phyloP scores from a whole-genome alignment of 2,888 invertebrate species.

The Aquatica leii region DNA sequence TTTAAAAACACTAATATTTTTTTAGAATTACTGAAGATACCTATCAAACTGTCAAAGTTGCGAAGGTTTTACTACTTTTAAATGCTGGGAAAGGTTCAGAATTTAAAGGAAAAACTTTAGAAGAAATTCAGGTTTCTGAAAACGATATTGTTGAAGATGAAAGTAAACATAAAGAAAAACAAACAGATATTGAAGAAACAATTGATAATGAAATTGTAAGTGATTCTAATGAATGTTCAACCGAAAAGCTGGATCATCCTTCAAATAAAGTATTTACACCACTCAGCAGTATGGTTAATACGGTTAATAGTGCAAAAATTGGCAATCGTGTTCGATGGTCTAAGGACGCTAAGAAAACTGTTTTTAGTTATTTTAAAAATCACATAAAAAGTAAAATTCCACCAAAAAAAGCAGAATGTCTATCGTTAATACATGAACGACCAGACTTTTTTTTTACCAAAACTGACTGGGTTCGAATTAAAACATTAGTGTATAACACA shows the following conservation, averaged over 20 bases:
- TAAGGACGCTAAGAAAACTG: background rate
- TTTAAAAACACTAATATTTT: too few relatives aligned
- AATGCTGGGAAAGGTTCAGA: conserved; percentile 37
- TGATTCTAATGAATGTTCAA: background rate
- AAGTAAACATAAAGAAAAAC: background rate
- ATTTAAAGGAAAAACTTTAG: conserved; percentile 34
- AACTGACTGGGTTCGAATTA: conserved; percentile 18
- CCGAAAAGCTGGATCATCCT: background rate
- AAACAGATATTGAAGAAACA: background rate
- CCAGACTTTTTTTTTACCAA: conserved; percentile 6
- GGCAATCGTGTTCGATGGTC: background rate
- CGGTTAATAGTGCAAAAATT: too few relatives aligned
- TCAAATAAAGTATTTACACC: too few relatives aligned
- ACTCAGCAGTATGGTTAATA: too few relatives aligned
- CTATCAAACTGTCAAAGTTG: too few relatives aligned
- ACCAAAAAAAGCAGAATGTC: conserved; percentile 15
- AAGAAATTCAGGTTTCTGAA: conserved; percentile 20
- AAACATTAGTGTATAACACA: conserved; percentile 19
- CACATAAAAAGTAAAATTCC: conserved; percentile 13
- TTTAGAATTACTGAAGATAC: too few relatives aligned
- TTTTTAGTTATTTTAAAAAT: conserved; percentile 9
- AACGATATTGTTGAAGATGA: background rate
- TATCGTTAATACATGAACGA: conserved; percentile 5
- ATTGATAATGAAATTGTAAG: conserved; percentile 13
- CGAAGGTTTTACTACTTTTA: conserved; percentile 29